Evolutionary conservation across 2,113 vertebrate species (phyloP), one percentile per base, ranked within the genome.

Genomic region (Oncorhynchus keta): DNA sequence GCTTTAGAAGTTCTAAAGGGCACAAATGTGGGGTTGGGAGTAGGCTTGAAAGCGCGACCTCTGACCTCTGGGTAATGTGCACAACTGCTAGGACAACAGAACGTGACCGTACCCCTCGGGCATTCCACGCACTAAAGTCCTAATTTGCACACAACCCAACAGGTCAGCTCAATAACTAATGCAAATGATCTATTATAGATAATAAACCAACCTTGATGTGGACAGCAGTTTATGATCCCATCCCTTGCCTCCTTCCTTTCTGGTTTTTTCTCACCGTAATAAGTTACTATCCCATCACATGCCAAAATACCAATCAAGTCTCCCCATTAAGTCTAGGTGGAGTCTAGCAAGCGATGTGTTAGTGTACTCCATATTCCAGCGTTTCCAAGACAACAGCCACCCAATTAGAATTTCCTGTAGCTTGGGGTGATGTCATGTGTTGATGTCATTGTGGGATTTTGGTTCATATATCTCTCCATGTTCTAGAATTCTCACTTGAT

Each of bases 161-260:
- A 39, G 8, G 39, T 35, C 94, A 86, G 76, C 90, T 95, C 8
- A 61, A 57, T 28, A 51, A 28, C 73, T 39, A 90, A n/a, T 6
- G 6, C 59, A 20, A 22, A 22, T n/a, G 51, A 16, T 35, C 28
- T 22, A 45, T 45, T 45, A 45, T 45, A 45, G 61, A 62, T 12
- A 24, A 4, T 26, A 62, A 26, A 3, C 35, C 0, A 11, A 45
- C 39, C 45, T 64, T 22, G 12, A 45, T 45, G 9, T n/a, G 14
- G 4, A 61, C 18, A 20, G 7, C 20, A n/a, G 8, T 9, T 22
- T 12, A 2, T 64, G n/a, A 12, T 13, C 8, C 5, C 61, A 64
- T 22, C 16, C 12, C 20, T 11, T 64, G 22, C 61, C 3, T 26
- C 12, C 7, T 11, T 64, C 61, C 61, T 9, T 26, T 64, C 5